Conservation (phyloP, 2,888 invertebrate genomes). For the Chorisops tibialis region DNA sequence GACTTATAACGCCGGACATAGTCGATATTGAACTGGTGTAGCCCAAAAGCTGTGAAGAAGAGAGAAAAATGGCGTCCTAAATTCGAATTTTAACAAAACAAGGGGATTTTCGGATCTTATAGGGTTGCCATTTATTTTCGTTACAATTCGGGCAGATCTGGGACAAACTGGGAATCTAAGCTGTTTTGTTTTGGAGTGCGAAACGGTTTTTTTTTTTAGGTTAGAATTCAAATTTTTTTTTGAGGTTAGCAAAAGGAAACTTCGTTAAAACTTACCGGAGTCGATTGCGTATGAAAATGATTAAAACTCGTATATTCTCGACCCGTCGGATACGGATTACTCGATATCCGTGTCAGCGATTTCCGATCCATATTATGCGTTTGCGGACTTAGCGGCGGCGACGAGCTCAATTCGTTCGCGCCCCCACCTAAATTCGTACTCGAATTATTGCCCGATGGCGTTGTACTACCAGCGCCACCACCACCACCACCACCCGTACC, state of each 20-base stretch:
- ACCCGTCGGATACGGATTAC: conserved; percentile 54
- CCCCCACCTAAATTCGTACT: neutral
- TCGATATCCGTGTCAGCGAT: conserved; percentile 48
- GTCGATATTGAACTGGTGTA: conserved; percentile 80
- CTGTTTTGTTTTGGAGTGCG: neutral
- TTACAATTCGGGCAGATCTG: no score
- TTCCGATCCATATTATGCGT: conserved; percentile 40
- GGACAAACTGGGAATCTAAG: no score
- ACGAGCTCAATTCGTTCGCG: conserved; percentile 35
- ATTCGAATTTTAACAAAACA: conserved; percentile 10
- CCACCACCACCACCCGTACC: conserved; percentile 23
- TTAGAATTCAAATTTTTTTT: no score
- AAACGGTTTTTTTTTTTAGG: no score
- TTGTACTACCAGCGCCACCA: conserved; percentile 5
- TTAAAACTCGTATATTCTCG: conserved; percentile 77
- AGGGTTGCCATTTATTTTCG: neutral
- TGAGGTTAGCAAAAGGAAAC: neutral
- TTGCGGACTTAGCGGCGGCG: conserved; percentile 41
- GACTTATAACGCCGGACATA: conserved; percentile 83
- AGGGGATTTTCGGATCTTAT: neutral
- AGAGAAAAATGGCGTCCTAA: neutral
- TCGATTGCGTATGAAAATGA: conserved; percentile 87
- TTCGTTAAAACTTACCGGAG: conserved; percentile 41
- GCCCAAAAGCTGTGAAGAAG: conserved; percentile 73
- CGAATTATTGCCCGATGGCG: conserved; percentile 2